phyloP scores from a whole-genome alignment of 2,113 vertebrate genomes.

The Melanocharis versteri region DNA sequence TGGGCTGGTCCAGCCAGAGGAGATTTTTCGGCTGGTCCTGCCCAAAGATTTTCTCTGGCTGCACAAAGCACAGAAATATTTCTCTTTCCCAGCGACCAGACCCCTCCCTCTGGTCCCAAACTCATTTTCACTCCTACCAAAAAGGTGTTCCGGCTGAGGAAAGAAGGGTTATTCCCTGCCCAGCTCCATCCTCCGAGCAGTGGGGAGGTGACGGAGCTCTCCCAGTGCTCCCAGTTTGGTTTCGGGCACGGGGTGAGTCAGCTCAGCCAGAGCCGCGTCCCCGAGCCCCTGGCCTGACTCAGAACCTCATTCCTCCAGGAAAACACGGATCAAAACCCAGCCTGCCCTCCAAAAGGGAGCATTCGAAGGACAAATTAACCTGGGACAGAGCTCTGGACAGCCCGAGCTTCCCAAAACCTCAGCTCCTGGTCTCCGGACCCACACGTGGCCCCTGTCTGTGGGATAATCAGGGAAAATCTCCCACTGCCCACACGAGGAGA shows the following conservation, averaged over 20 bases:
- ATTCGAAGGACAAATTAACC: not conserved
- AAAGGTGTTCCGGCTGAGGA: rapidly evolving
- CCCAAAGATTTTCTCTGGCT: not conserved
- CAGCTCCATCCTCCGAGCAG: not conserved
- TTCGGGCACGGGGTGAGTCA: not conserved
- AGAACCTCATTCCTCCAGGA: not conserved
- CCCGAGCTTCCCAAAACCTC: not conserved
- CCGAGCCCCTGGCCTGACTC: not conserved
- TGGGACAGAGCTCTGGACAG: rapidly evolving
- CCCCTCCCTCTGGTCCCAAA: not conserved
- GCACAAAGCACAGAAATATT: not conserved
- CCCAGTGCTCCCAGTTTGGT: not conserved
- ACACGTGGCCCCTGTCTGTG: rapidly evolving
- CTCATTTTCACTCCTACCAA: rapidly evolving
- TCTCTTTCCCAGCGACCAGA: not conserved
- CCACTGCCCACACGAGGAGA: not conserved
- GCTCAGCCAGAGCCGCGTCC: not conserved
- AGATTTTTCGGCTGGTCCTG: not conserved
- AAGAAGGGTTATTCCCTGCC: rapidly evolving
- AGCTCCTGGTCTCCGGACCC: not conserved
- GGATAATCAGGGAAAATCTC: not conserved
- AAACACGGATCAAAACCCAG: not conserved
- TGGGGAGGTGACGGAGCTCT: not conserved
- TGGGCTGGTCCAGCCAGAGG: not conserved
- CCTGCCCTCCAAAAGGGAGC: not conserved